Evolutionary conservation across 1,140 invertebrate genomes (phyloP).

Genomic region (Drosophila setifemur): DNA sequence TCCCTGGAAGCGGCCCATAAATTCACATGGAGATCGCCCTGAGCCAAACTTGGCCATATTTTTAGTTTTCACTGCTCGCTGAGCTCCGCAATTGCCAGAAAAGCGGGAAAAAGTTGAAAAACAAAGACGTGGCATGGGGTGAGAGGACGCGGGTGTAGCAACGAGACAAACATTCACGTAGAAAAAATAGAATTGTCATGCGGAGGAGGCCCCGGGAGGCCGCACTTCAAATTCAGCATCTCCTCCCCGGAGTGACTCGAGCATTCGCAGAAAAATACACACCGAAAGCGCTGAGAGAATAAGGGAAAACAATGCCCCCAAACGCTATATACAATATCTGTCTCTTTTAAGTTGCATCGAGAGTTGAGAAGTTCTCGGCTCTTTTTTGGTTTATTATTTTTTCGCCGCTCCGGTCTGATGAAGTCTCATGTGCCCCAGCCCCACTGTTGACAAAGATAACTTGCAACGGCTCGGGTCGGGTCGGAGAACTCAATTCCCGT

Average conservation of each 20-base stretch:
- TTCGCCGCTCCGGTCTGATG: not conserved
- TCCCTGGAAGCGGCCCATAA: conserved; percentile 71
- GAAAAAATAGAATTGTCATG: conserved; percentile 66
- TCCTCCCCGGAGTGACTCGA: conserved; percentile 49
- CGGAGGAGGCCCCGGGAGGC: conserved; percentile 59
- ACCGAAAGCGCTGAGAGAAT: conserved; percentile 14
- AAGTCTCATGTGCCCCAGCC: conserved; percentile 55
- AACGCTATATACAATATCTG: conserved; percentile 24
- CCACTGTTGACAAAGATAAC: conserved; percentile 70
- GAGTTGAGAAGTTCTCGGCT: conserved; percentile 53
- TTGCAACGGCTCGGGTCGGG: conserved; percentile 18
- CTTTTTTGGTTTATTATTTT: not conserved
- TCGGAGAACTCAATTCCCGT: conserved; percentile 33
- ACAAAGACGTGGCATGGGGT: conserved; percentile 5
- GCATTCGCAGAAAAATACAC: conserved; percentile 33
- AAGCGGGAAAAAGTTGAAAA: conserved; percentile 34
- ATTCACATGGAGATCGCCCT: conserved; percentile 75
- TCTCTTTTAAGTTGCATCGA: conserved; percentile 59
- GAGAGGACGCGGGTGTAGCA: conserved; percentile 17
- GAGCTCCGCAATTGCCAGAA: conserved; percentile 56
- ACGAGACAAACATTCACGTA: conserved; percentile 71
- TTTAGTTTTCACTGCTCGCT: conserved; percentile 66
- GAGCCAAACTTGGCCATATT: conserved; percentile 77
- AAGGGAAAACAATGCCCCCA: conserved; percentile 30
- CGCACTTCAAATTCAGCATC: conserved; percentile 61